Conservation (phyloP, 2,888 invertebrate species). For the Sphinx pinastri region DNA sequence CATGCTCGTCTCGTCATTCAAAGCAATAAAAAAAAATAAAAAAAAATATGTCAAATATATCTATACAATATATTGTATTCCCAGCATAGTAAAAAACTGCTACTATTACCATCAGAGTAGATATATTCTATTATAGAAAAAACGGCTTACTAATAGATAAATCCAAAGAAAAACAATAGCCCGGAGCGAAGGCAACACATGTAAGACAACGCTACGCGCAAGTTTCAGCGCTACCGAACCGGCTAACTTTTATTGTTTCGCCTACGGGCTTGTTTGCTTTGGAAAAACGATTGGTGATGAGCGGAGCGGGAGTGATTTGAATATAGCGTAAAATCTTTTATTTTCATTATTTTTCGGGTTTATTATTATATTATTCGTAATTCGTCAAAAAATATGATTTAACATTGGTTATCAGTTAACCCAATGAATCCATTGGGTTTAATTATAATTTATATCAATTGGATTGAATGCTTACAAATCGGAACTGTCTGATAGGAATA, state of each 20-base stretch:
- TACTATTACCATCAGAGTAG: too few species aligned
- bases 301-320: constrained; percentile 22
- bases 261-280: constrained; percentile 40
- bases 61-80: too few species aligned
- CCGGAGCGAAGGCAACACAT: constrained; percentile 5
- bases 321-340: background rate
- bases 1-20: too few species aligned
- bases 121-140: background rate
- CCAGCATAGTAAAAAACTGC: too few species aligned
- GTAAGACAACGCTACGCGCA: constrained; percentile 39
- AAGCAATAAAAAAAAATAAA: too few species aligned
- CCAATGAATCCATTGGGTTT: background rate
- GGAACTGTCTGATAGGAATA: background rate
- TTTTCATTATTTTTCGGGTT: background rate
- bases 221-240: constrained; percentile 36
- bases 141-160: constrained; percentile 7
- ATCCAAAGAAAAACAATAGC: constrained; percentile 6
- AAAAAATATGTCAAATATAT: too few species aligned
- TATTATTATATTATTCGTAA: background rate
- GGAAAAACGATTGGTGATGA: constrained; percentile 7
- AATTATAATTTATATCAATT: background rate
- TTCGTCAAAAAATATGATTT: background rate
- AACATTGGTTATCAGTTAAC: background rate
- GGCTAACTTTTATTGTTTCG: constrained; percentile 51
- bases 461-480: background rate